A percentile compares a stretch with the other conserved stretches of the same genome.
These are phyloP conservation scores for Dunckerocampus dactyliophorus DNA, from an alignment of 2,113 vertebrate species.

Conservation along the genomic window DNA sequence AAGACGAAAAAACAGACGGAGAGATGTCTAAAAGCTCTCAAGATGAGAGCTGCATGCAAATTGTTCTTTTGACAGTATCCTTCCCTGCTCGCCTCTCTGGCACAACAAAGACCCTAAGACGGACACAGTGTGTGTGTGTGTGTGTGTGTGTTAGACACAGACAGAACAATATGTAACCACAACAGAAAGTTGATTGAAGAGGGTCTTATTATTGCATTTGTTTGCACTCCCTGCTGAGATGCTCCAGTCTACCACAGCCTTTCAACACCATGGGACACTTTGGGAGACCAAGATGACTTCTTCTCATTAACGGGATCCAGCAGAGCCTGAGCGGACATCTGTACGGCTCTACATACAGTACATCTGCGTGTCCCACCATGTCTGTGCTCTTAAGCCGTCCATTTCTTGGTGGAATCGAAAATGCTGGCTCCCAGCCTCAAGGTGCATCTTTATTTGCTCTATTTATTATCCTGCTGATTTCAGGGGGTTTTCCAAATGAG, in stretches of 20 bases:
- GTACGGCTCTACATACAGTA: conserved; percentile 31
- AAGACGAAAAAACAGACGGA: conserved; percentile 54
- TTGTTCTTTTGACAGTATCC: conserved; percentile 69
- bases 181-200: conserved; percentile 61
- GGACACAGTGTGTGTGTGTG: conserved; percentile 23
- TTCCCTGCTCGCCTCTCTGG: conserved; percentile 52
- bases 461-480: too few species aligned
- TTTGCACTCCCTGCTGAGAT: conserved; percentile 67
- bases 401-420: too few species aligned
- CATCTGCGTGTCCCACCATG: conserved; percentile 52
- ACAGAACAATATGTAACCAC: conserved; percentile 55
- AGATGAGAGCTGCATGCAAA: conserved; percentile 72
- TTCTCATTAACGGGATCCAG: conserved; percentile 68
- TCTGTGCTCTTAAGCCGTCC: conserved; percentile 59
- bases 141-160: conserved; percentile 15
- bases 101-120: conserved; percentile 56
- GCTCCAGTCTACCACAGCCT: conserved; percentile 66
- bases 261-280: conserved; percentile 65
- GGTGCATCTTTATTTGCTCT: too few species aligned
- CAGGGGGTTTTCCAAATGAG: too few species aligned
- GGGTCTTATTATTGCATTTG: conserved; percentile 68
- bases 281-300: conserved; percentile 66
- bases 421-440: too few species aligned
- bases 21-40: conserved; percentile 67
- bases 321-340: conserved; percentile 66